Conservation (phyloP, 2,797 vertebrate species). For the Cirrhinus mrigala region DNA sequence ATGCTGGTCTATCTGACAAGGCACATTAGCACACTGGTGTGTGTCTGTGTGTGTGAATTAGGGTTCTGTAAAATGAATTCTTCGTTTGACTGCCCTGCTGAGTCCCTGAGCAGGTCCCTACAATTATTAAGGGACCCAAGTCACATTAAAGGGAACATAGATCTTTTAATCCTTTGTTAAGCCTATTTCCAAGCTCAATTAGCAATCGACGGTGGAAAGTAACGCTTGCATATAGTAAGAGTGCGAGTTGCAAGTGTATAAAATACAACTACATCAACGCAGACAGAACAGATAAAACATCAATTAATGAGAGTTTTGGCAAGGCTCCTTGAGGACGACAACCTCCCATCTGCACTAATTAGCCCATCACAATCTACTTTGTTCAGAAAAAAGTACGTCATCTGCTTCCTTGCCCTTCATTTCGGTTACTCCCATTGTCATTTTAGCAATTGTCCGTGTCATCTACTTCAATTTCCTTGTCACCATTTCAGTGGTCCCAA, state of each 20-base stretch:
- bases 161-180: constrained; percentile 45
- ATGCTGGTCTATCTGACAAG: constrained; percentile 47
- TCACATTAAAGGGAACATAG: constrained; percentile 50
- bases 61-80: constrained; percentile 50
- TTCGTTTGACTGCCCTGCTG: constrained; percentile 44
- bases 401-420: constrained; percentile 14
- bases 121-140: constrained; percentile 41
- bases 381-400: constrained; percentile 22
- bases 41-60: constrained; percentile 7
- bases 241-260: constrained; percentile 10
- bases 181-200: constrained; percentile 50
- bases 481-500: constrained; percentile 44
- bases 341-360: constrained; percentile 37
- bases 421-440: constrained; percentile 23
- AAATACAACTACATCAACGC: constrained; percentile 12
- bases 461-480: constrained; percentile 40
- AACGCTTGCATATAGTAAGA: not conserved
- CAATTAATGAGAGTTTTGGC: constrained; percentile 39
- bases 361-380: constrained; percentile 30
- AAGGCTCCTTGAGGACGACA: constrained; percentile 10
- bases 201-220: constrained; percentile 32
- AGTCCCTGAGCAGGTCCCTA: constrained; percentile 31
- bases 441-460: constrained; percentile 35
- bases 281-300: not conserved
- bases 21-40: constrained; percentile 45